These are phyloP conservation scores for Lochmaea capreae DNA, from an alignment of 2,888 invertebrate species.

Conservation along the genomic window DNA sequence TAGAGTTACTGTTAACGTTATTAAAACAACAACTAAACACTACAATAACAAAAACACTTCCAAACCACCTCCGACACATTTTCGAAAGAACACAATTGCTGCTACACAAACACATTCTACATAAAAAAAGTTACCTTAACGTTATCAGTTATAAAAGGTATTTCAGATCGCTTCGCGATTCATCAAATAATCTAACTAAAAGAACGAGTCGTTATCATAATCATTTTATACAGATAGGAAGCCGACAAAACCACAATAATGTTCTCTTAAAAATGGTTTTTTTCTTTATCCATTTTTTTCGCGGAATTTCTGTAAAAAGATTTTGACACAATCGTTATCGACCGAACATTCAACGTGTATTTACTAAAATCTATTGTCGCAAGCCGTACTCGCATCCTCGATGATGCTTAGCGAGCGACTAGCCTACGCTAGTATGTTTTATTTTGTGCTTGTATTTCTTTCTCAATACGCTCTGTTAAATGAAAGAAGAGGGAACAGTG, in stretches of 20 bases:
- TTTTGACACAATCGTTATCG: constrained; percentile 18
- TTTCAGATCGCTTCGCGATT: constrained; percentile 8
- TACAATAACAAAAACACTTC: constrained; percentile 39
- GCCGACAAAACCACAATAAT: constrained; percentile 17
- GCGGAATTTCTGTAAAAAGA: constrained; percentile 11
- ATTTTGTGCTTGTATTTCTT: constrained; percentile 7
- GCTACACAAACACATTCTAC: constrained; percentile 33
- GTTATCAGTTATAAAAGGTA: neutral
- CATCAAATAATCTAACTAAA: constrained; percentile 24
- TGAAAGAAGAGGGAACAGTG: constrained; percentile 8
- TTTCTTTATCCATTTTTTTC: constrained; percentile 24
- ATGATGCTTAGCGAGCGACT: constrained; percentile 10
- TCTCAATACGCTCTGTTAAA: constrained; percentile 5
- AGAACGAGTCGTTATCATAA: constrained; percentile 14
- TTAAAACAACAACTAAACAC: constrained; percentile 44
- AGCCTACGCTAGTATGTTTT: constrained; percentile 2
- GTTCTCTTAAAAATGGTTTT: constrained; percentile 16
- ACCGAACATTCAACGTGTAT: constrained; percentile 4
- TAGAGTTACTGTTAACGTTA: constrained; percentile 6
- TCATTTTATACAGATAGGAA: constrained; percentile 33
- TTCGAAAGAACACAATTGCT: constrained; percentile 28
- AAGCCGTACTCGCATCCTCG: constrained; percentile 8
- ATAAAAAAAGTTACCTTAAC: neutral
- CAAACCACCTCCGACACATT: constrained; percentile 38
- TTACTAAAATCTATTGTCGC: neutral